Percentiles rank a stretch among this genome's conserved stretches.
Evolutionary conservation across 2,888 invertebrate species (phyloP).

Genomic region (Gnatocerus cornutus): DNA sequence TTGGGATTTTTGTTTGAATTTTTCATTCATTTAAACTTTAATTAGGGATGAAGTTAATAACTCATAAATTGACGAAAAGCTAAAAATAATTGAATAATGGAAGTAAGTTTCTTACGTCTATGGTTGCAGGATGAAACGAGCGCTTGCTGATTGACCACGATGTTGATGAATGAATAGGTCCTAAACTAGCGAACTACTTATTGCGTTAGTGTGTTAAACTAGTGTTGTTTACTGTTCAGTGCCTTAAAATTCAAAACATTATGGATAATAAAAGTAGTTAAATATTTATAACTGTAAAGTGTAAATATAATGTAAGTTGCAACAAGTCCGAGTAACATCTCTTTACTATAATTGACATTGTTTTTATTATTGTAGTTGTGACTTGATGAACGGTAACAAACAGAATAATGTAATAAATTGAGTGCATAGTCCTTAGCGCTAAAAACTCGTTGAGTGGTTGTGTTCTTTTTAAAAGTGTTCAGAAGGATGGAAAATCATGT

Average conservation of each 20-base stretch:
- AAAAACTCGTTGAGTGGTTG: slow-evolving; percentile 23
- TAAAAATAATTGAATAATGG: slow-evolving; percentile 54
- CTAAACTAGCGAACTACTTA: slow-evolving; percentile 55
- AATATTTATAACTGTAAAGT: not conserved
- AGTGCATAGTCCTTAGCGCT: slow-evolving; percentile 15
- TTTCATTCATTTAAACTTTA: slow-evolving; percentile 4
- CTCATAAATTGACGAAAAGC: slow-evolving; percentile 37
- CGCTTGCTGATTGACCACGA: slow-evolving; percentile 55
- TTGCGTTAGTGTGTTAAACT: slow-evolving; percentile 50
- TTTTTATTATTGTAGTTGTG: slow-evolving; percentile 46
- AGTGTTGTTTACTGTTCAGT: slow-evolving; percentile 25
- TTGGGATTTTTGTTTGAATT: too few relatives aligned
- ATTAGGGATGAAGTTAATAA: slow-evolving; percentile 16
- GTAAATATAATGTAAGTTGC: not conserved
- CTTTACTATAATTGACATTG: not conserved
- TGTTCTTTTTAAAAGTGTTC: not conserved
- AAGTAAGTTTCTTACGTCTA: slow-evolving; percentile 49
- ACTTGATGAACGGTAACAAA: slow-evolving; percentile 2
- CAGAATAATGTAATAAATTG: slow-evolving; percentile 30
- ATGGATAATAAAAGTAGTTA: not conserved
- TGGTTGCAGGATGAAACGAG: slow-evolving; percentile 35
- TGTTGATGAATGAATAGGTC: slow-evolving; percentile 56
- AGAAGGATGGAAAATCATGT: slow-evolving; percentile 5
- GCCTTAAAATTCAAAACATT: slow-evolving; percentile 13
- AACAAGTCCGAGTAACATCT: too few relatives aligned